Evolutionary conservation across 2,888 invertebrate genomes (phyloP), one percentile per base, ranked within the genome.

Genomic region (Meta bourneti): DNA sequence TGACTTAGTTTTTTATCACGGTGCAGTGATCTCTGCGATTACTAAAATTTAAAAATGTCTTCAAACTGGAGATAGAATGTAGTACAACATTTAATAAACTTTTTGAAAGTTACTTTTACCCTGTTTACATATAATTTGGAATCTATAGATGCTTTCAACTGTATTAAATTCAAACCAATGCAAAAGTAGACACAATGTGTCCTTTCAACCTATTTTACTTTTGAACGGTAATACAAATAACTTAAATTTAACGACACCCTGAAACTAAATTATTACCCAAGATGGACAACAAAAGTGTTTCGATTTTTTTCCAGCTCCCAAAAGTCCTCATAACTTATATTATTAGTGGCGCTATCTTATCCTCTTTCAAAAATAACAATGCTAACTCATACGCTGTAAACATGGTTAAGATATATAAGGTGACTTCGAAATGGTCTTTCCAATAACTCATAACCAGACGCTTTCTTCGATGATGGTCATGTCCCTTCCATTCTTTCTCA

Each of bases 391-490:
- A 16, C 11, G 61, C 8, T 61, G 61, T 11, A 61, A 61, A 61
- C 61, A 16, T 9, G 11, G 61, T 61, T 61, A 61, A 34, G 11
- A 61, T 61, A 61, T 61, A 61, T 61, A 61, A 61, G 13, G 61
- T 61, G 61, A 61, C 9, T 61, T 61, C 61, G 5, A 75, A 75
- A 84, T 84, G 16, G 54, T 54, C 8, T 54, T 84, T 19, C 19
- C 61, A 83, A 84, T 84, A 84, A 74, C 54, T 84, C 84, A 84
- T 34, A 84, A 74, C 49, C 20, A 75, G 34, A n/a, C 74, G 54
- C 48, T 84, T 75, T 84, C 75, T 74, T 84, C 34, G 54, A 34
- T 75, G 51, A 61, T 16, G 11, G 61, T 61, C 61, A 61, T 6
- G 9, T 9, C 11, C 8, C 16, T 16, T 6, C 16, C 61, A 6